Evolutionary conservation across 2,797 vertebrate species (phyloP).

Genomic region (Lithobates sylvaticus): DNA sequence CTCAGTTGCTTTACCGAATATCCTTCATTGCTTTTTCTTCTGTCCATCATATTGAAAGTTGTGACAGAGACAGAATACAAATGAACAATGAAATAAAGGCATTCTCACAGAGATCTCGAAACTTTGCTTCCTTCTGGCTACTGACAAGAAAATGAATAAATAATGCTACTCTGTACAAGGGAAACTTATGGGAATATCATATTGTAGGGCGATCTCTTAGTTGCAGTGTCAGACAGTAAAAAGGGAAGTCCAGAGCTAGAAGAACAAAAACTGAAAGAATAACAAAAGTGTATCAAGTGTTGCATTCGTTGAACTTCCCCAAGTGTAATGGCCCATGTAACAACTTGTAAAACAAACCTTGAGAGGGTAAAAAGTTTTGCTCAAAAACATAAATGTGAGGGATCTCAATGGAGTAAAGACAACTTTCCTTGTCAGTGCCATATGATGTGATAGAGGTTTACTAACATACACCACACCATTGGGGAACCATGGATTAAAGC

Average conservation of each 20-base stretch:
- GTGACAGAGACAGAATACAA: slow-evolving; percentile 13
- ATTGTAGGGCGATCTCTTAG: not conserved
- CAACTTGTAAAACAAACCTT: not conserved
- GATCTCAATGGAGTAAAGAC: no score
- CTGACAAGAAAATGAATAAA: slow-evolving; percentile 40
- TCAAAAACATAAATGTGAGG: no score
- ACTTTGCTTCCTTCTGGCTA: slow-evolving; percentile 18
- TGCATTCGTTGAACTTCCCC: not conserved
- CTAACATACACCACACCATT: no score
- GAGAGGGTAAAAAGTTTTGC: no score
- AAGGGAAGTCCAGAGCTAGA: not conserved
- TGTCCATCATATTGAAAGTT: slow-evolving; percentile 9
- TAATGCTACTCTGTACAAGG: slow-evolving; percentile 7
- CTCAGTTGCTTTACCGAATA: not conserved
- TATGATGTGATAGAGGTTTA: no score
- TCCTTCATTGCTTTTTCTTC: not conserved
- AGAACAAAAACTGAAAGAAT: not conserved
- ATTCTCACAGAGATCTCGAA: not conserved
- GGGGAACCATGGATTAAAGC: no score
- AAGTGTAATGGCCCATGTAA: not conserved
- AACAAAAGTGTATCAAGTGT: not conserved
- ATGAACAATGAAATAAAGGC: slow-evolving; percentile 14
- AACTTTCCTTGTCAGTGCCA: no score
- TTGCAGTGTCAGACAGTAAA: not conserved
- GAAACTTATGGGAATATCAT: slow-evolving; percentile 14